Percentiles rank a stretch among this genome's conserved stretches.
Conservation (phyloP, 2,113 vertebrate genomes). For the Thomomys bottae region DNA sequence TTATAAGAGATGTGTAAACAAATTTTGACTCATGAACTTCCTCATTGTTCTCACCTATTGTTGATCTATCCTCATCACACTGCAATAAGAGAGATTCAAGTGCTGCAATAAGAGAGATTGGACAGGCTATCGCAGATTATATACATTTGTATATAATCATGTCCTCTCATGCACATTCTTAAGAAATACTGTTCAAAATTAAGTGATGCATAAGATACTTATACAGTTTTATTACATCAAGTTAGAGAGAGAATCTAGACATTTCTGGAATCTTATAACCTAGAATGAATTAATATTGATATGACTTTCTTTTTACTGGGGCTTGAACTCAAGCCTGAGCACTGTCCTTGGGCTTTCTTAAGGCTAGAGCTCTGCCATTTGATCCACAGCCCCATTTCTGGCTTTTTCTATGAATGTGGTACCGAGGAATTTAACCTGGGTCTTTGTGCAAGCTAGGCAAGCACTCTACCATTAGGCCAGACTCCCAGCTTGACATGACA, state of each 20-base stretch:
- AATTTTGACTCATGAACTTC: constrained; percentile 67
- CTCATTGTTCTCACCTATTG: constrained; percentile 69
- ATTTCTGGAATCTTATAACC: fast-evolving
- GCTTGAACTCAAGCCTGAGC: too few relatives aligned
- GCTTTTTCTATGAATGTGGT: too few relatives aligned
- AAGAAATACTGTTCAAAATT: not conserved
- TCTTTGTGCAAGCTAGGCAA: too few relatives aligned
- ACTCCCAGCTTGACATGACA: too few relatives aligned
- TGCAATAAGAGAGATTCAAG: not conserved
- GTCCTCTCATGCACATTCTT: not conserved
- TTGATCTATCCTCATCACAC: constrained; percentile 49
- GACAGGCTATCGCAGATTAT: not conserved
- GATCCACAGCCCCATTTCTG: too few relatives aligned
- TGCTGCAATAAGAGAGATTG: not conserved
- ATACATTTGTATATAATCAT: not conserved
- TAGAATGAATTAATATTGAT: not conserved
- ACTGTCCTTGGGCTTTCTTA: too few relatives aligned
- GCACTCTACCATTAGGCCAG: too few relatives aligned
- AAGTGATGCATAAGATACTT: not conserved
- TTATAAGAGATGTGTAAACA: constrained; percentile 60
- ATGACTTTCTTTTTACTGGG: not conserved
- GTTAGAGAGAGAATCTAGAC: fast-evolving
- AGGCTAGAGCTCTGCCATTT: too few relatives aligned
- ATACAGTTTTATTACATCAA: not conserved
- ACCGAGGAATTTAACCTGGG: too few relatives aligned